Conservation (phyloP, 2,888 invertebrate genomes). For the Eudiplozoon nipponicum region DNA sequence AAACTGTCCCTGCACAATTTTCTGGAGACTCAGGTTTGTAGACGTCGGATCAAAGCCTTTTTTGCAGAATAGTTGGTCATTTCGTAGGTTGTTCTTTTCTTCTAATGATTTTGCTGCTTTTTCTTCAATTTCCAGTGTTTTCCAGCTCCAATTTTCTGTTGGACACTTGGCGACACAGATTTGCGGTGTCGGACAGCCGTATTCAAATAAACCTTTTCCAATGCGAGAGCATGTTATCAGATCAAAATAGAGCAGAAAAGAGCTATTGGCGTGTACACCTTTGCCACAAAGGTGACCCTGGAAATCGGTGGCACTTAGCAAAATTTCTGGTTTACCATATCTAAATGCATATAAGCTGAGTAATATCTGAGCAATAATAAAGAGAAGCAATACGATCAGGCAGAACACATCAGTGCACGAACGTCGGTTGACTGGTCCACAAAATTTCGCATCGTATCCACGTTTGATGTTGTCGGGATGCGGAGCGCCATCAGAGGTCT, state of each 20-base stretch:
- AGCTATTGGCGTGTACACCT: constrained; percentile 20
- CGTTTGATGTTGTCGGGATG: constrained; percentile 6
- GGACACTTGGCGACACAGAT: constrained; percentile 19
- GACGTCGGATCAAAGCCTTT: constrained; percentile 4
- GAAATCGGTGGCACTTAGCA: constrained; percentile 14
- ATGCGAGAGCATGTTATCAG: constrained; percentile 37
- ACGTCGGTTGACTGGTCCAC: constrained; percentile 11
- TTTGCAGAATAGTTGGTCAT: constrained; percentile 5
- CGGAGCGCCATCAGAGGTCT: too few relatives aligned
- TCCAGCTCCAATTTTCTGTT: constrained; percentile 16
- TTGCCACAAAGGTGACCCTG: constrained; percentile 12
- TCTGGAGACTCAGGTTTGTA: not conserved
- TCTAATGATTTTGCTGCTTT: not conserved
- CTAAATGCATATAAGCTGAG: constrained; percentile 10
- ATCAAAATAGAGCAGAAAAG: constrained; percentile 39
- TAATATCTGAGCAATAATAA: constrained; percentile 8
- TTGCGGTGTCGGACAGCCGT: constrained; percentile 42
- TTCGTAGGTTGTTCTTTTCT: not conserved
- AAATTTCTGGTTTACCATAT: constrained; percentile 11
- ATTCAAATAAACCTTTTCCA: constrained; percentile 37
- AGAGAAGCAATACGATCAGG: constrained; percentile 12
- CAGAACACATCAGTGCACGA: constrained; percentile 15
- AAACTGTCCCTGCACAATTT: constrained; percentile 5
- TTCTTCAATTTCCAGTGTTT: constrained; percentile 1
- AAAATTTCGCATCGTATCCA: constrained; percentile 11